Conservation (phyloP, 2,113 vertebrate genomes). For the Merops nubicus region DNA sequence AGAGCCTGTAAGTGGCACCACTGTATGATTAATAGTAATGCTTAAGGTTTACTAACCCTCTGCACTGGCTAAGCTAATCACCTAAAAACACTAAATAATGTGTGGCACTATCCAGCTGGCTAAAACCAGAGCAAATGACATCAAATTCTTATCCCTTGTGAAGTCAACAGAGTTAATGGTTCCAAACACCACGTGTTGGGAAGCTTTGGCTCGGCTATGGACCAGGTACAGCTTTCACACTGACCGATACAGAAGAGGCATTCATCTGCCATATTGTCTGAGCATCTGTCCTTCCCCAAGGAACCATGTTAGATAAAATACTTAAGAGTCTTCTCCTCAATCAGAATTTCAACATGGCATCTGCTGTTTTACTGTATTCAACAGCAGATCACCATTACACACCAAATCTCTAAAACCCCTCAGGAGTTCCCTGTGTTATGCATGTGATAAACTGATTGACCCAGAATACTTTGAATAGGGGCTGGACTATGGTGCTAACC, state of each 20-base stretch:
- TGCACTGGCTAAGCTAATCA: not conserved
- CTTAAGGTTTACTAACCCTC: not conserved
- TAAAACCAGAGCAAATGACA: not conserved
- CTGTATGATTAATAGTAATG: not conserved
- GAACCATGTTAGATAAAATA: not conserved
- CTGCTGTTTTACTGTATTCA: not conserved
- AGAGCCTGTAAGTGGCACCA: not conserved
- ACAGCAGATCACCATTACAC: not conserved
- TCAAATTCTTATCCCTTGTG: not conserved
- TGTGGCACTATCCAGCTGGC: not conserved
- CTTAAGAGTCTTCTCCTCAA: not conserved
- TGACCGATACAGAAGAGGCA: not conserved
- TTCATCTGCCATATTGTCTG: not conserved
- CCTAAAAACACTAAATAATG: not conserved
- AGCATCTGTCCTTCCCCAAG: not conserved
- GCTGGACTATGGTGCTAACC: not conserved
- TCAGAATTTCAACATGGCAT: not conserved
- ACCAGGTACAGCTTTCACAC: not conserved
- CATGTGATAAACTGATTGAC: not conserved
- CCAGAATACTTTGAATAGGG: not conserved
- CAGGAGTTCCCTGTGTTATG: not conserved
- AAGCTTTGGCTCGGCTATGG: not conserved
- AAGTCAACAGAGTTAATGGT: not conserved
- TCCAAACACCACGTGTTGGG: not conserved
- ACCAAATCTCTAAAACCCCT: not conserved